These are phyloP conservation scores for Rhodinocichla rosea DNA, from an alignment of 2,113 vertebrate species.

Conservation along the genomic window DNA sequence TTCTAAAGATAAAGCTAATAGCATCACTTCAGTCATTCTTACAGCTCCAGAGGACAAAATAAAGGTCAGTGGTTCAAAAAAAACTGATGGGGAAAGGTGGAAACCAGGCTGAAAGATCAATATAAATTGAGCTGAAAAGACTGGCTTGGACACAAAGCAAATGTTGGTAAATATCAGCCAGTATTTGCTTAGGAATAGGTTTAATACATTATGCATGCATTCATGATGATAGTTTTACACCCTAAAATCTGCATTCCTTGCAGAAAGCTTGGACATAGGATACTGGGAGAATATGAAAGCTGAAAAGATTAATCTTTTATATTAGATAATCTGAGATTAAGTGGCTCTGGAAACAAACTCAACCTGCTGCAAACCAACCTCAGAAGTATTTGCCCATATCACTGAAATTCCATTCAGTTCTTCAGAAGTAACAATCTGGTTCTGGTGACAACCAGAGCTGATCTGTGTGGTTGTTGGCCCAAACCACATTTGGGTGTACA, in stretches of 20 bases:
- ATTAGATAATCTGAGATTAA: background rate
- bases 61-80: background rate
- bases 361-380: background rate
- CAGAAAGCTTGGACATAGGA: background rate
- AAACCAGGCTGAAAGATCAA: background rate
- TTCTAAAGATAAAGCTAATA: background rate
- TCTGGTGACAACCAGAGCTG: background rate
- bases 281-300: rapidly evolving
- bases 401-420: background rate
- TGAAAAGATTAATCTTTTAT: background rate
- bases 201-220: background rate
- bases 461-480: background rate
- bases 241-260: background rate
- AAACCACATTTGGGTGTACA: background rate
- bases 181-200: background rate
- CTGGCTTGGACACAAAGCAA: background rate
- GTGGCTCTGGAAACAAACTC: background rate
- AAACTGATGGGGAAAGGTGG: background rate
- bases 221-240: background rate
- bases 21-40: background rate
- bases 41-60: background rate
- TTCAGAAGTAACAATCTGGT: background rate
- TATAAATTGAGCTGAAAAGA: background rate
- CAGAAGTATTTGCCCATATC: background rate
- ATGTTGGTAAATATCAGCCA: background rate